Base-by-base conservation (phyloP, 1,140 invertebrate genomes). In the Rhizoglyphus robini region DNA sequence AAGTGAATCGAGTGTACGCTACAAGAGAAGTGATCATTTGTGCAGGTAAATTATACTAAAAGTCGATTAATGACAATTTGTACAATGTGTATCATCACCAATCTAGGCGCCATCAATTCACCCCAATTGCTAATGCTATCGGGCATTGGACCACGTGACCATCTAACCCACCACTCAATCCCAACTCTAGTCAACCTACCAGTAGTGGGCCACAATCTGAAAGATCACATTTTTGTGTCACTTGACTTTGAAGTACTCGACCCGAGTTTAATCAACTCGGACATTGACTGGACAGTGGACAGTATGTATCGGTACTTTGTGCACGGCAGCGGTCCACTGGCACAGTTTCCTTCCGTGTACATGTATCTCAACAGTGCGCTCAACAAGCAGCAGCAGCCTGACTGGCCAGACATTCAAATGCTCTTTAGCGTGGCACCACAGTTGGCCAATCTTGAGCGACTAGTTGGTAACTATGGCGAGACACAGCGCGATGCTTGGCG, bases 11-110 rank as follows among this genome's bases (percentile, higher is more conserved):
- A 18, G 84, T 87, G 0, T 77, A 81, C 65, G 86, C 86, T 0
- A 79, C 83, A 31, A 80, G 83, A 47, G 89, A 92, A 75, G 81
- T 92, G 0, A 81, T 93, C 1, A 74, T 89, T 51, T 87, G 86
- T 1, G 85, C 88, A 0, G 89, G 89, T 0, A 80, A 89, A 20
- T 29, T 31, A 23, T 25, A 20, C 13, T 61, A 11, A 46, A 3
- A 4, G 1, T n/a, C n/a, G n/a, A n/a, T n/a, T n/a, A n/a, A n/a
- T n/a, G n/a, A n/a, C n/a, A n/a, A n/a, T n/a, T n/a, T n/a, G n/a
- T n/a, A n/a, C n/a, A n/a, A n/a, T n/a, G n/a, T n/a, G n/a, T n/a
- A n/a, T n/a, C n/a, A n/a, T n/a, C n/a, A n/a, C n/a, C n/a, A n/a
- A n/a, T n/a, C 74, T n/a, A n/a, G n/a, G n/a, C n/a, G n/a, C n/a